Conservation (phyloP, 2,888 invertebrate genomes). For the Andrena marginata region DNA sequence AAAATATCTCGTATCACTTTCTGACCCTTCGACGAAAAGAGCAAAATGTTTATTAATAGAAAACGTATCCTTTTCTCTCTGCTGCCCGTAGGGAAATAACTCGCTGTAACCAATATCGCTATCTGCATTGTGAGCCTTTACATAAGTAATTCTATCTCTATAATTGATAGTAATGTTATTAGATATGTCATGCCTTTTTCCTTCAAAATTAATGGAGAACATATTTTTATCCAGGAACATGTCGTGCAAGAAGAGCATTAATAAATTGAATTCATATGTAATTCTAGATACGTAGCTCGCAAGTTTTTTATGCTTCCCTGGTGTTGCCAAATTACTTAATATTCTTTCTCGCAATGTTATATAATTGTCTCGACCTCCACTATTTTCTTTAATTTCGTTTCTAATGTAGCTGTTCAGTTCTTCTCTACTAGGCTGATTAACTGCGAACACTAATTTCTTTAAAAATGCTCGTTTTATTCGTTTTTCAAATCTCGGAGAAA, state of each 20-base stretch:
- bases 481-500: slow-evolving; percentile 42
- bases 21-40: too few species aligned
- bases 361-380: slow-evolving; percentile 48
- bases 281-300: slow-evolving; percentile 46
- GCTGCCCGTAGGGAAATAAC: too few species aligned
- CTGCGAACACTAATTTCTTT: too few species aligned
- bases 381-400: slow-evolving; percentile 66
- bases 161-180: slow-evolving; percentile 5
- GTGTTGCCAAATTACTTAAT: slow-evolving; percentile 62
- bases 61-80: too few species aligned
- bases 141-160: too few species aligned
- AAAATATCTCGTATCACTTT: too few species aligned
- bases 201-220: slow-evolving; percentile 63
- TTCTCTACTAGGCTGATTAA: too few species aligned
- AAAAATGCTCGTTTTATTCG: too few species aligned
- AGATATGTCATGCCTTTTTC: not conserved
- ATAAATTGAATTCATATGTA: slow-evolving; percentile 57
- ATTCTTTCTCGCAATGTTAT: slow-evolving; percentile 66
- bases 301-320: slow-evolving; percentile 61
- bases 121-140: too few species aligned
- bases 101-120: too few species aligned
- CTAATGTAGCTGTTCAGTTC: slow-evolving; percentile 66
- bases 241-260: slow-evolving; percentile 69
- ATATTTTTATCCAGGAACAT: slow-evolving; percentile 70
- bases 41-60: too few species aligned